These are phyloP conservation scores for Xanthorhoe designata DNA, from an alignment of 2,888 invertebrate genomes.

Conservation along the genomic window DNA sequence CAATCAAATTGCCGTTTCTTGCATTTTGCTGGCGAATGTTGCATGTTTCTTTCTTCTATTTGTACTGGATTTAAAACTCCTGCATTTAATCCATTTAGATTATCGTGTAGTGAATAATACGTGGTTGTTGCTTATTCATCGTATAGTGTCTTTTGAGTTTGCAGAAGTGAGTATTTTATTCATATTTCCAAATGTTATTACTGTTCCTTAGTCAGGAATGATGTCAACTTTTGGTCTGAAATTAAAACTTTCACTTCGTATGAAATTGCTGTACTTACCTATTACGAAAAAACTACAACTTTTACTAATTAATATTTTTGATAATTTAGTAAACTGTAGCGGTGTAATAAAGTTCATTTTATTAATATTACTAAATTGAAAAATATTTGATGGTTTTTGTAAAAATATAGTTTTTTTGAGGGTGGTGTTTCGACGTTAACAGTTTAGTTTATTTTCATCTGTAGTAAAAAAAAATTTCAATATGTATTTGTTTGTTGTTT, in stretches of 20 bases:
- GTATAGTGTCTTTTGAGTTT: constrained; percentile 25
- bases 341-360: no score
- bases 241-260: constrained; percentile 62
- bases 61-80: constrained; percentile 21
- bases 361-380: no score
- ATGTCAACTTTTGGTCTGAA: constrained; percentile 63
- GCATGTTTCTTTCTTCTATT: constrained; percentile 16
- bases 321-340: no score
- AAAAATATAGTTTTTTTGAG: no score
- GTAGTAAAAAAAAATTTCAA: no score
- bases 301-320: neutral
- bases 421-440: no score
- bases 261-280: constrained; percentile 11
- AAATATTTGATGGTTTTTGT: no score
- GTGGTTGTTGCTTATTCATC: constrained; percentile 11
- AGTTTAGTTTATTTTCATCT: no score
- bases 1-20: constrained; percentile 20
- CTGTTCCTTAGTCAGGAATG: constrained; percentile 54
- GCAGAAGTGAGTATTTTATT: constrained; percentile 51
- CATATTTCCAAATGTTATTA: constrained; percentile 34
- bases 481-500: no score
- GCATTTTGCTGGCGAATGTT: constrained; percentile 23
- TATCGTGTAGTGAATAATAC: constrained; percentile 18
- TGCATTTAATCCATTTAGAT: constrained; percentile 15
- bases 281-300: neutral